These are phyloP conservation scores for Tipula unca DNA, from an alignment of 2,888 invertebrate genomes.

Conservation along the genomic window DNA sequence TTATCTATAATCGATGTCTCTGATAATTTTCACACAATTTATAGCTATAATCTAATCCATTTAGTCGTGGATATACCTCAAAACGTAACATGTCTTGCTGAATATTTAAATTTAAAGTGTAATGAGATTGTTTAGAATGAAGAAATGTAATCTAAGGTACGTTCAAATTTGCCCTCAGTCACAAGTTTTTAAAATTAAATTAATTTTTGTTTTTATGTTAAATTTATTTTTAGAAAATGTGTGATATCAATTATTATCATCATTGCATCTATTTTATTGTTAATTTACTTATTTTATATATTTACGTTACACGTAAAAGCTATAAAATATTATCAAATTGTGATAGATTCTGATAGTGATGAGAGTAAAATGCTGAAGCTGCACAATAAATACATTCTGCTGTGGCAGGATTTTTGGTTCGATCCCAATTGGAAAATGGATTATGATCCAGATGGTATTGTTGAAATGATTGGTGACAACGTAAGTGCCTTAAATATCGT, in stretches of 20 bases:
- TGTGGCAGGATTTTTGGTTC: background rate
- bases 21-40: too few relatives aligned
- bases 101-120: too few relatives aligned
- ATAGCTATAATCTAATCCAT: too few relatives aligned
- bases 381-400: background rate
- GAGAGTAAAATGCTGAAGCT: background rate
- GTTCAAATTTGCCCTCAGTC: too few relatives aligned
- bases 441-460: background rate
- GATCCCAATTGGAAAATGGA: background rate
- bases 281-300: background rate
- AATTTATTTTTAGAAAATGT: background rate
- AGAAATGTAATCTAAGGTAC: too few relatives aligned
- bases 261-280: background rate
- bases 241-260: background rate
- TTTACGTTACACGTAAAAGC: background rate
- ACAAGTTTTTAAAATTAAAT: too few relatives aligned
- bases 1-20: too few relatives aligned
- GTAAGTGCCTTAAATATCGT: too few relatives aligned
- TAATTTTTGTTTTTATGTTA: too few relatives aligned
- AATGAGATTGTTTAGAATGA: too few relatives aligned
- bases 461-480: background rate
- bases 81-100: too few relatives aligned
- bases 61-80: too few relatives aligned
- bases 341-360: background rate
- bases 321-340: constrained; percentile 14